Evolutionary conservation across 35 echinoderm and acorn worm genomes (phyloP).

Genomic region (Ophioderma brevispina): DNA sequence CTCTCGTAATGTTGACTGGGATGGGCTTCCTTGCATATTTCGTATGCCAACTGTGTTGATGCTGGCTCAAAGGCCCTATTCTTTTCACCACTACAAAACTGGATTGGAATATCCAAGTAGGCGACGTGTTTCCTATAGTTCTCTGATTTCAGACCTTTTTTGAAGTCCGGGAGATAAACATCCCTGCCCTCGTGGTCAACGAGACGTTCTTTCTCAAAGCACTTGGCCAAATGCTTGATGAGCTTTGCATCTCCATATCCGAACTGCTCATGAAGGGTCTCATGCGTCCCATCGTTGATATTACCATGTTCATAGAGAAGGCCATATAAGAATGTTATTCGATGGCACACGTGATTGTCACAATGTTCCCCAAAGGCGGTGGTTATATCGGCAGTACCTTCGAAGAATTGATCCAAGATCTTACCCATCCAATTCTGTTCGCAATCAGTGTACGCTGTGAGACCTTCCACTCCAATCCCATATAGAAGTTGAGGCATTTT

Average conservation of each 20-base stretch:
- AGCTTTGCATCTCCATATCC: slow-evolving; percentile 54
- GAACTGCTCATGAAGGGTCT: slow-evolving; percentile 69
- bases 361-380: slow-evolving; percentile 64
- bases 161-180: slow-evolving; percentile 57
- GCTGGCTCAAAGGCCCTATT: slow-evolving; percentile 66
- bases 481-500: slow-evolving; percentile 57
- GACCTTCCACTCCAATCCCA: slow-evolving; percentile 62
- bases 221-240: slow-evolving; percentile 33
- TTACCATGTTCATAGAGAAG: slow-evolving; percentile 67
- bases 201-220: slow-evolving; percentile 61
- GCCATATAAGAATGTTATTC: slow-evolving; percentile 68
- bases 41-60: slow-evolving; percentile 30
- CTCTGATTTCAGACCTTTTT: slow-evolving; percentile 30
- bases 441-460: slow-evolving; percentile 40
- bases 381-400: slow-evolving; percentile 30
- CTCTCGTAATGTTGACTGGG: slow-evolving; percentile 63
- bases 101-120: slow-evolving; percentile 64
- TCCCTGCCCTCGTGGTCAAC: slow-evolving; percentile 53
- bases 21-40: slow-evolving; percentile 52
- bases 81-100: slow-evolving; percentile 67
- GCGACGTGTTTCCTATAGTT: slow-evolving; percentile 25
- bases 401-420: slow-evolving; percentile 39
- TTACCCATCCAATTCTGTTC: slow-evolving; percentile 36
- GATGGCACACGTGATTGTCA: slow-evolving; percentile 68
- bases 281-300: slow-evolving; percentile 61